Base-by-base conservation (phyloP, 2,888 invertebrate genomes). In the Tenthredo notha region DNA sequence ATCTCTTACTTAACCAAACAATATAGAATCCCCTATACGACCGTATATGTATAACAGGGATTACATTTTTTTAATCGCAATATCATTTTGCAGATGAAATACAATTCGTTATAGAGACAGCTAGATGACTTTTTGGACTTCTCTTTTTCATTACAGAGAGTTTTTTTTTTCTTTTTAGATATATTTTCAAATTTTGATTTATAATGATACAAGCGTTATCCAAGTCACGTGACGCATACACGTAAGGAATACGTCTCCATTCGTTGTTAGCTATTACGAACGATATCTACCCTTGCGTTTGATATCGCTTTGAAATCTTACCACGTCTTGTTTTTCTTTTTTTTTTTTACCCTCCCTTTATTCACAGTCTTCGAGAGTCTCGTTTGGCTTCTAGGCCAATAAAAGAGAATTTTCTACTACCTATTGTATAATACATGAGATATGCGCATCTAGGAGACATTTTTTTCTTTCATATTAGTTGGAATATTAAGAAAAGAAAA, bases 201-300 rank as follows among this genome's bases (percentile, higher is more conserved):
- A 61, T 18, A 80, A 6, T 18, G 15, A 5, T 37, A 61, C 21
- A 61, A 80, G 18, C 7, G 37, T 7, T 50, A 80, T 29, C 61
- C 80, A 80, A 80, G 80, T 80, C 80, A 80, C 80, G 80, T 80
- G 80, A 80, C 21, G 61, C 40, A 61, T 80, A 80, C 80, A 80
- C 80, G 80, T 80, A 61, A 61, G 40, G 80, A 80, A 80, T 80
- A 61, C 80, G 80, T 80, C 80, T 80, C 61, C 61, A 80, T 80
- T 43, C 80, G 61, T 80, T 61, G 40, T 80, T 61, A 80, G 80
- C 40, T 80, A 80, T 80, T 80, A 58, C 61, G 37, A 80, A 80
- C 58, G 80, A 80, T 80, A 61, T 40, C 37, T 37, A 4, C 33
- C 50, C 33, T n/a, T 29, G 40, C 5, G 50, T 80, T 58, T 61